Evolutionary conservation across 2,888 invertebrate species (phyloP), one percentile per base, ranked within the genome.

Genomic region (Stenichneumon culpator): DNA sequence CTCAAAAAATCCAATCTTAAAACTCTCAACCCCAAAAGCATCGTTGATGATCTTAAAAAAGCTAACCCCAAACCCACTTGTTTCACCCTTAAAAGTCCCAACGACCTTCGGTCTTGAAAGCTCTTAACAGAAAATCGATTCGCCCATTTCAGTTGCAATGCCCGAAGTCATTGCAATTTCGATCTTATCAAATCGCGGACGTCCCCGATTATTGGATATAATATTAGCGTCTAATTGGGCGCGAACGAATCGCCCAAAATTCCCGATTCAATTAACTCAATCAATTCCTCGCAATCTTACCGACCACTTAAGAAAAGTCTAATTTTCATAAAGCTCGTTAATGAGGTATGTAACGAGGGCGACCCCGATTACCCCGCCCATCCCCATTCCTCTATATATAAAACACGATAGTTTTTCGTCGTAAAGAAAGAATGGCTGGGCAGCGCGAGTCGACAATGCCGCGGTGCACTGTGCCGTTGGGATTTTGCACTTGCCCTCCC

Each of bases 401-500:
- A 36, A 36, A 39, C n/a, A 44, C 11, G 50, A 19, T 19, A 3
- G n/a, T 5, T 32, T 3, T 32, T 14, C 1, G n/a, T 14, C 14
- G n/a, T 32, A 25, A 19, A 36, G 77, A 52, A 50, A 77, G n/a
- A n/a, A 67, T 54, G 16, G 67, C 16, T 39, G 65, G 39, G 77
- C 77, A 77, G 19, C 25, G 63, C 36, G 63, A 32, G 63, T 69
- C 57, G 25, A 69, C 57, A 69, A 69, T 78, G 39, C 39, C 60
- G 63, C 22, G 70, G 60, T 69, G 78, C 72, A 72, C 65, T 69
- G 54, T 83, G 50, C 52, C 50, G 78, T 83, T 78, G 80, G 16
- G 81, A 86, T 83, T 83, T 81, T 28, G 63, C 80, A 25, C 81
- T 39, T 44, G 60, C 74, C 22, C 28, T 67, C 47, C 69, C 60